phyloP scores from a whole-genome alignment of 2,888 invertebrate species.

The Andrena minutula region DNA sequence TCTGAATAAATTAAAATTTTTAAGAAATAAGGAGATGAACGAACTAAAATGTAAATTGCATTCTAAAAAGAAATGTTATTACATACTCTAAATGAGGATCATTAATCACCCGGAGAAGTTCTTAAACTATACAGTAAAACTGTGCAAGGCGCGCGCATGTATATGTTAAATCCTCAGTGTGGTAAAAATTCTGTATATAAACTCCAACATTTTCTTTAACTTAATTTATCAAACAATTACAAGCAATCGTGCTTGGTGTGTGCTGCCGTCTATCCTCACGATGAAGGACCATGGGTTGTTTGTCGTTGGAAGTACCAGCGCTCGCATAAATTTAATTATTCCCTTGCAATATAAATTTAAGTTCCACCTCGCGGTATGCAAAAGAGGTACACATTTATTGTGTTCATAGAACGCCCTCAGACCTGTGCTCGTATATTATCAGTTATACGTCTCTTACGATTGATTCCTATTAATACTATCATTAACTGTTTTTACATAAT shows the following conservation, averaged over 20 bases:
- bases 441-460: slow-evolving; percentile 20
- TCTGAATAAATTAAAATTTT: background rate
- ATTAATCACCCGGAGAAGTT: slow-evolving; percentile 6
- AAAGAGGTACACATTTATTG: slow-evolving; percentile 48
- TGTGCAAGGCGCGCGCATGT: slow-evolving; percentile 1
- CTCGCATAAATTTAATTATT: slow-evolving; percentile 42
- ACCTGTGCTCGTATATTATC: slow-evolving; percentile 41
- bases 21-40: background rate
- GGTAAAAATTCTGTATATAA: slow-evolving; percentile 26
- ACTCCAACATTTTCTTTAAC: slow-evolving; percentile 25
- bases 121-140: slow-evolving; percentile 16
- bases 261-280: slow-evolving; percentile 38
- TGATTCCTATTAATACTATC: slow-evolving; percentile 34
- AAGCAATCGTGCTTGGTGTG: slow-evolving; percentile 38
- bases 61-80: background rate
- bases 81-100: background rate
- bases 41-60: background rate
- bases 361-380: slow-evolving; percentile 43
- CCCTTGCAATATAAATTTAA: slow-evolving; percentile 43
- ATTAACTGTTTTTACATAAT: slow-evolving; percentile 38
- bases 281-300: slow-evolving; percentile 38
- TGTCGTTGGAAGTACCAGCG: slow-evolving; percentile 57
- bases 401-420: slow-evolving; percentile 52
- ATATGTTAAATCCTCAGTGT: slow-evolving; percentile 42
- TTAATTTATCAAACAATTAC: slow-evolving; percentile 33